Evolutionary conservation across 2,888 invertebrate species (phyloP).

Genomic region (Cheilosia urbana): DNA sequence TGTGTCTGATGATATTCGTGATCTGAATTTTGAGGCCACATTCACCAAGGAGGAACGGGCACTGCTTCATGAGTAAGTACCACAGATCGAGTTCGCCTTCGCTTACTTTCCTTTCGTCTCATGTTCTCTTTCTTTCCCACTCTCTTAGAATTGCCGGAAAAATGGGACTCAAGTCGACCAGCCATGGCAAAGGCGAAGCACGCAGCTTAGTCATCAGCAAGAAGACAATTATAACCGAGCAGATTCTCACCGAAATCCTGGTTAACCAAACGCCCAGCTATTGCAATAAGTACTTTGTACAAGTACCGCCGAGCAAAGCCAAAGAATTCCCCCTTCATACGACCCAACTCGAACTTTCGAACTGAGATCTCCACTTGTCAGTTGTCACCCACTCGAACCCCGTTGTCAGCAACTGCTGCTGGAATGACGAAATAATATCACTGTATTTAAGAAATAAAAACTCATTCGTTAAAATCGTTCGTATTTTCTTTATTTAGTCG

Average conservation of each 20-base stretch:
- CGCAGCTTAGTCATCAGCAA: slow-evolving; percentile 82
- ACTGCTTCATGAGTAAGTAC: slow-evolving; percentile 85
- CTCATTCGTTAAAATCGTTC: background rate
- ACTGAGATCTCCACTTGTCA: background rate
- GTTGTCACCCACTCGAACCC: background rate
- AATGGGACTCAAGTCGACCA: slow-evolving; percentile 84
- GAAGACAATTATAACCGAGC: slow-evolving; percentile 78
- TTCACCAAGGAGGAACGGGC: slow-evolving; percentile 88
- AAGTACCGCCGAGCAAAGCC: slow-evolving; percentile 81
- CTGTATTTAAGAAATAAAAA: slow-evolving; percentile 30
- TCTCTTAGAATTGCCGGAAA: slow-evolving; percentile 82
- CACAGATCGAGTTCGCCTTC: background rate
- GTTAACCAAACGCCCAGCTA: slow-evolving; percentile 79
- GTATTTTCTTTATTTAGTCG: slow-evolving; percentile 17
- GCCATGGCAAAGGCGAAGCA: slow-evolving; percentile 84
- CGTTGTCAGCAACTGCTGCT: slow-evolving; percentile 31
- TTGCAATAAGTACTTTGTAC: slow-evolving; percentile 81
- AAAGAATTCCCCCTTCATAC: slow-evolving; percentile 80
- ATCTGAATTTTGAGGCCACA: slow-evolving; percentile 86
- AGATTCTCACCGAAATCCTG: slow-evolving; percentile 80
- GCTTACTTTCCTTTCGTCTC: background rate
- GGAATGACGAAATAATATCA: slow-evolving; percentile 12
- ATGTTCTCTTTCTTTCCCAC: background rate
- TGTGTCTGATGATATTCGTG: slow-evolving; percentile 85
- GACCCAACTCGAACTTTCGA: slow-evolving; percentile 77